Evolutionary conservation across 2,797 vertebrate genomes (phyloP).

Genomic region (Diceros bicornis): DNA sequence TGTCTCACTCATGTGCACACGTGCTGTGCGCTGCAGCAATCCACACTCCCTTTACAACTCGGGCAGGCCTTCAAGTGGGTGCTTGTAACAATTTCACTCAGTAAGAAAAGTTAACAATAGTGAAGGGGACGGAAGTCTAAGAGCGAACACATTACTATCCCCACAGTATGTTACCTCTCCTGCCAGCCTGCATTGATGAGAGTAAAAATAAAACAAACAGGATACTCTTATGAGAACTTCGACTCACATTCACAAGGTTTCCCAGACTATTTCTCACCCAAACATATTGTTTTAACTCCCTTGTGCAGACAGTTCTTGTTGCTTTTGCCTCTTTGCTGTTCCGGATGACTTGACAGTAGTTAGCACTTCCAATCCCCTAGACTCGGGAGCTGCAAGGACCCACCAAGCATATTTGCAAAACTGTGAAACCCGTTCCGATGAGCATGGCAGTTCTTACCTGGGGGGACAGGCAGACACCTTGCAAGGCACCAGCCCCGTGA

Average conservation of each 20-base stretch:
- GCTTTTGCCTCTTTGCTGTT: rapidly evolving
- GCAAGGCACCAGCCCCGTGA: slow-evolving; percentile 90
- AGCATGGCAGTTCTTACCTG: slow-evolving; percentile 74
- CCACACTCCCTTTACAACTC: rapidly evolving
- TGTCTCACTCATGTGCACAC: rapidly evolving
- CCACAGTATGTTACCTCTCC: rapidly evolving
- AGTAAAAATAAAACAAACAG: neutral
- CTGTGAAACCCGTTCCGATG: rapidly evolving
- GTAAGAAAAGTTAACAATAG: neutral
- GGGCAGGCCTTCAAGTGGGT: rapidly evolving
- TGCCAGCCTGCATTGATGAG: rapidly evolving
- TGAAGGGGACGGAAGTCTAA: neutral
- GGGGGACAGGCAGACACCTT: slow-evolving; percentile 93
- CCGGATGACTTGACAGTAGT: rapidly evolving
- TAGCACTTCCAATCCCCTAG: rapidly evolving
- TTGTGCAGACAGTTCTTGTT: rapidly evolving
- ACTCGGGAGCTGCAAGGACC: too few species aligned
- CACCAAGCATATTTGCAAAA: rapidly evolving
- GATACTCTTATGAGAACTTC: rapidly evolving
- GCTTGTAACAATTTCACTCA: too few species aligned
- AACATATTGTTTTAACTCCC: too few species aligned
- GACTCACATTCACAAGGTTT: rapidly evolving
- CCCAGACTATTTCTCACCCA: rapidly evolving
- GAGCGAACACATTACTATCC: rapidly evolving
- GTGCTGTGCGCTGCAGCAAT: rapidly evolving